A percentile compares a stretch with the other conserved stretches of the same genome.
phyloP scores from a whole-genome alignment of 1,140 invertebrate species.

The Nephila pilipes region DNA sequence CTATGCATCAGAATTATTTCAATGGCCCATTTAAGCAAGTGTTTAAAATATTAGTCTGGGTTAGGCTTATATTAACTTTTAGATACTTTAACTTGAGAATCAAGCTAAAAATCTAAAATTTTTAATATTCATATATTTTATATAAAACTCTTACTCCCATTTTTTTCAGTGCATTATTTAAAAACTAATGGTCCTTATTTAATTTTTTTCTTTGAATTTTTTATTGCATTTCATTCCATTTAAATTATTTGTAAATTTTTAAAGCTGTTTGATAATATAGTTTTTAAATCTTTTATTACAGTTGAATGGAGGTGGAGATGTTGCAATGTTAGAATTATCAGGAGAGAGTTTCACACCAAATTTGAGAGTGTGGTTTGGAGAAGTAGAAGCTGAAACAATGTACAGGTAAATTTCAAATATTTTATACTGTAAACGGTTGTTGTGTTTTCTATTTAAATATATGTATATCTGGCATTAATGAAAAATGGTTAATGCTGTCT shows the following conservation, averaged over 20 bases:
- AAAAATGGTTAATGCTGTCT: background rate
- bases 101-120: too few species aligned
- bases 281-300: conserved; percentile 77
- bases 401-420: conserved; percentile 84
- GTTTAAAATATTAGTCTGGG: too few species aligned
- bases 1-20: too few species aligned
- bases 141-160: too few species aligned
- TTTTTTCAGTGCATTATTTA: too few species aligned
- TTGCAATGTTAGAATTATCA: conserved; percentile 98
- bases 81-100: too few species aligned
- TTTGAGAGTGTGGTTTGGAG: conserved; percentile 98
- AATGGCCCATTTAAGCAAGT: too few species aligned
- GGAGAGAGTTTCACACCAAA: conserved; percentile 98
- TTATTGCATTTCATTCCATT: background rate
- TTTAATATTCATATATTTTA: too few species aligned
- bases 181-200: background rate
- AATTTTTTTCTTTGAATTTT: background rate
- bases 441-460: background rate
- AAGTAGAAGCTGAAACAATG: conserved; percentile 99
- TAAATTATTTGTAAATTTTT: background rate
- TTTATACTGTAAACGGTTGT: background rate
- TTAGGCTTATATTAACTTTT: too few species aligned
- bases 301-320: conserved; percentile 98
- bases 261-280: background rate
- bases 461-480: background rate